Percentiles rank a stretch among this genome's conserved stretches.
phyloP scores from a whole-genome alignment of 2,888 invertebrate genomes.

The Sinhomidia bicolor region DNA sequence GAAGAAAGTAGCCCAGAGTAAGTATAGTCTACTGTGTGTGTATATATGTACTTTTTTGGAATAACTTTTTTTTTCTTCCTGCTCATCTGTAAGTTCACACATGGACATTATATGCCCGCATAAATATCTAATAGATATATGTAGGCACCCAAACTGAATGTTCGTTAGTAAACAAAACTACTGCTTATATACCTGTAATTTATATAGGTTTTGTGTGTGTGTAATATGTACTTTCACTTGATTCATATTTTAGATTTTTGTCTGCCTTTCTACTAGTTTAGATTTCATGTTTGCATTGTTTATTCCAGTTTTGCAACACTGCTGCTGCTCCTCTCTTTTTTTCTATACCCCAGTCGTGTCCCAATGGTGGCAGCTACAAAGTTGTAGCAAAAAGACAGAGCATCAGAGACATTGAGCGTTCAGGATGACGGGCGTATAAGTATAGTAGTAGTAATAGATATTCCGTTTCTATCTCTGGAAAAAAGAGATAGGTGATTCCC shows the following conservation, averaged over 20 bases:
- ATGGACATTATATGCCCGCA: neutral
- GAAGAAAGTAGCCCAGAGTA: constrained; percentile 5
- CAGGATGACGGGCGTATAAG: neutral
- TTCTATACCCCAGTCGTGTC: neutral
- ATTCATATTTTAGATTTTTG: constrained; percentile 39
- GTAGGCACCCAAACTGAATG: no score
- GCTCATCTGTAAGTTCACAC: constrained; percentile 42
- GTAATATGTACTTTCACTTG: neutral
- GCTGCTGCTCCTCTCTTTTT: constrained; percentile 30
- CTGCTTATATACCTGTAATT: no score
- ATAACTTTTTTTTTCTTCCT: constrained; percentile 47
- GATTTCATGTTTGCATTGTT: constrained; percentile 51
- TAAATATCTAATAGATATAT: no score
- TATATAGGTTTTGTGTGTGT: constrained; percentile 17
- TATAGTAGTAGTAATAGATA: no score
- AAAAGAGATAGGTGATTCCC: neutral
- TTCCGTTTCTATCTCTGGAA: neutral
- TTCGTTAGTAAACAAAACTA: no score
- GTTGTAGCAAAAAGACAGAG: constrained; percentile 1
- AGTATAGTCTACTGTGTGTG: neutral
- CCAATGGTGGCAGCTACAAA: constrained; percentile 43
- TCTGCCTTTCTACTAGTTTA: constrained; percentile 16
- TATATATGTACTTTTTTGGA: neutral
- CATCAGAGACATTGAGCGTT: neutral
- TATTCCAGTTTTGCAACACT: constrained; percentile 38